Base-by-base conservation (phyloP, 1,140 invertebrate genomes). In the Apis laboriosa region DNA sequence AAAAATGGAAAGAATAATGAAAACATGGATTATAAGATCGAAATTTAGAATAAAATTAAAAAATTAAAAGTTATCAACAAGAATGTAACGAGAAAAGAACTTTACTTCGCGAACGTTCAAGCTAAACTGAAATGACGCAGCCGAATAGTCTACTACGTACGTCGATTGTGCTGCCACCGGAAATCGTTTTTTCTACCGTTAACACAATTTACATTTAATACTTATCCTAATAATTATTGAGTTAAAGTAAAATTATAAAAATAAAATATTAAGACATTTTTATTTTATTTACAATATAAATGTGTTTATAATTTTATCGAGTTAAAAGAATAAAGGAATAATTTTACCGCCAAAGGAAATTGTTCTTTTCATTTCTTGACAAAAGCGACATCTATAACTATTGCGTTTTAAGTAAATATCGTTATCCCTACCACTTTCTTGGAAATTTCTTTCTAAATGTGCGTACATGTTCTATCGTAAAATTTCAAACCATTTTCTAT, bases 91-190 rank as follows among this genome's bases (percentile, higher is more conserved):
- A 21, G 4, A 3, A 34, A 2, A 34, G 34, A 34, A 34, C 0
- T 12, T 5, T 5, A 34, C 21, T 3, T 21, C 51, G 1, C 53
- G 61, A 21, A 0, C 12, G 64, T 68, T 75, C 80, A 82, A 82
- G 64, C 80, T 75, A 34, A 19, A 82, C 80, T 82, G 53, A 81
- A 17, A 13, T 7, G 9, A 5, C 19, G 1, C 17, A 15, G 13
- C 7, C 7, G 17, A 66, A 28, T 49, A 12, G 71, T 56, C 15
- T 28, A 1, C 4, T 13, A 51, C 2, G 2, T 51, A 17, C 1
- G 7, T 9, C 17, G 15, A 11, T 17, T 24, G 64, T 77, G 43
- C 34, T 61, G 80, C 80, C 80, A 70, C 49, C 74, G 19, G 28
- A 21, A 28, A 3, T 43, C 17, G 34, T 8, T 11, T 2, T 63